A percentile compares a stretch with the other conserved stretches of the same genome.
Conservation (phyloP, 2,797 vertebrate species). For the Hybognathus amarus region DNA sequence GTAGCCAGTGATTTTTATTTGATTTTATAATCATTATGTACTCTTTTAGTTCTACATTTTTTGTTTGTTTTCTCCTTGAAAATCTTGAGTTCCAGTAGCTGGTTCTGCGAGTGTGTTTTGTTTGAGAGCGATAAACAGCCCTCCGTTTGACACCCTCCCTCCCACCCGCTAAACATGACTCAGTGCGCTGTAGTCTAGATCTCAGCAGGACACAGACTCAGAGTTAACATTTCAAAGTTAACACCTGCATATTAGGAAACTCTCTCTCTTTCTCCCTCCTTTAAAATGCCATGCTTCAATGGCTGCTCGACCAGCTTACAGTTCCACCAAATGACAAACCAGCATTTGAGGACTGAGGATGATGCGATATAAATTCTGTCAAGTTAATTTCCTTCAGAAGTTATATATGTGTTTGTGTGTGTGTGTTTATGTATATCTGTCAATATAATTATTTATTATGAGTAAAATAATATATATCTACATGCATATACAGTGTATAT, state of each 20-base stretch:
- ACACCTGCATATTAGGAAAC: constrained; percentile 51
- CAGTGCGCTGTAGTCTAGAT: constrained; percentile 38
- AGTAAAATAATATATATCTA: too few species aligned
- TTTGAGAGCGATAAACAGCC: constrained; percentile 38
- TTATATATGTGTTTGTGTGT: not conserved
- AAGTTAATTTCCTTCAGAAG: not conserved
- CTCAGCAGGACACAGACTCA: constrained; percentile 33
- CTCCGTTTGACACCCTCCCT: constrained; percentile 25
- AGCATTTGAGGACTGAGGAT: not conserved
- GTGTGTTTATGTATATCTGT: too few species aligned
- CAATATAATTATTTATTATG: too few species aligned
- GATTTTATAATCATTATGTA: not conserved
- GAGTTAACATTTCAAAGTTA: constrained; percentile 43
- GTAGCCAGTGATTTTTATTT: not conserved
- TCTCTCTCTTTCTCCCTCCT: not conserved
- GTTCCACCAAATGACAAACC: not conserved
- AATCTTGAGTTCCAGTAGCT: not conserved
- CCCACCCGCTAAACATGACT: constrained; percentile 39
- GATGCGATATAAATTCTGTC: not conserved
- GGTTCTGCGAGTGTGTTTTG: constrained; percentile 1
- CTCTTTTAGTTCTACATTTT: not conserved
- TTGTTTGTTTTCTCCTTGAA: constrained; percentile 16
- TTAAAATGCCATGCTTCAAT: not conserved
- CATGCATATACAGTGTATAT: too few species aligned
- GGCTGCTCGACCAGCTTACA: not conserved